These are phyloP conservation scores for Drosophila nigrodunni DNA, from an alignment of 1,140 invertebrate species.

Conservation along the genomic window DNA sequence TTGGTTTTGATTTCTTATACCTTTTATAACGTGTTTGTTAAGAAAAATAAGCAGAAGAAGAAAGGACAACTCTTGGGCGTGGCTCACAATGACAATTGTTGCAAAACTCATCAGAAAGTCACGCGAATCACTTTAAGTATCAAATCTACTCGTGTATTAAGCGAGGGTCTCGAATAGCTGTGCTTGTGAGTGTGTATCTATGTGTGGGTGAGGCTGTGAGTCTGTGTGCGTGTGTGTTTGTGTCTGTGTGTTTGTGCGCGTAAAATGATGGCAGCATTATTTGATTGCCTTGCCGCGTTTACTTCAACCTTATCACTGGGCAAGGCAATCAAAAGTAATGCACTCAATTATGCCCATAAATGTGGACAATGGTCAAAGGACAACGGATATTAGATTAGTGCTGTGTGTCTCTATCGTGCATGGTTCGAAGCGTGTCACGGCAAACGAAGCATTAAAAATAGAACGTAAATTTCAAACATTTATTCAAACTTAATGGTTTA, in stretches of 20 bases:
- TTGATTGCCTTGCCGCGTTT: constrained; percentile 55
- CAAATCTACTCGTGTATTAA: background rate
- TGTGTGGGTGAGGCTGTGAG: background rate
- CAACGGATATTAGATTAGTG: background rate
- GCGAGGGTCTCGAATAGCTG: background rate
- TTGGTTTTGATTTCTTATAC: too few relatives aligned
- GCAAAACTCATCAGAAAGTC: constrained; percentile 14
- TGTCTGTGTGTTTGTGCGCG: constrained; percentile 34
- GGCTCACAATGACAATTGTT: background rate
- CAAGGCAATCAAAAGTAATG: constrained; percentile 74
- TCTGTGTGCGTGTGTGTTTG: constrained; percentile 21
- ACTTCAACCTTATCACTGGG: constrained; percentile 50
- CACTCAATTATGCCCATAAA: constrained; percentile 76
- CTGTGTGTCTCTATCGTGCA: background rate
- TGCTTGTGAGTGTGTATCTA: background rate
- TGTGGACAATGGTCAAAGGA: constrained; percentile 18
- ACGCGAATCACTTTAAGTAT: background rate
- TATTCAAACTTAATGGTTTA: too few relatives aligned
- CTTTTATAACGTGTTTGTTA: too few relatives aligned
- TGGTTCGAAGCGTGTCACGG: background rate
- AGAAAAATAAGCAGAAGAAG: background rate
- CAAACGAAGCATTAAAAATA: too few relatives aligned
- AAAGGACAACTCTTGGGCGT: background rate
- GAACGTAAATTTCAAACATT: too few relatives aligned
- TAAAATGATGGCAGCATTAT: constrained; percentile 65